A percentile compares a stretch with the other conserved stretches of the same genome.
Conservation (phyloP, 64 coral and sea anemone species). For the Porites australiensis region DNA sequence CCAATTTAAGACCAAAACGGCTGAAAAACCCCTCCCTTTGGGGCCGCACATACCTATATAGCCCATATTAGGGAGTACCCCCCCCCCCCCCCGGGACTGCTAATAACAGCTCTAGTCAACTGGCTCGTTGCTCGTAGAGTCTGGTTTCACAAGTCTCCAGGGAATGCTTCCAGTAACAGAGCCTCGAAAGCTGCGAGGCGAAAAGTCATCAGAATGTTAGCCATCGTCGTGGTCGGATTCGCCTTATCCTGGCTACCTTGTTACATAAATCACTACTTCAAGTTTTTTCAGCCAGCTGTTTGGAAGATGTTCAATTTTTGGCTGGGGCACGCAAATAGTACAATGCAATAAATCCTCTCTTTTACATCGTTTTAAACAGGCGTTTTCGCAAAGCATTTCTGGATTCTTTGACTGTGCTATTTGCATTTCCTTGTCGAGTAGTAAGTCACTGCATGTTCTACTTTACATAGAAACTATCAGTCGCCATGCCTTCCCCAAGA, state of each 20-base stretch:
- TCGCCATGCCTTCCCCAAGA: too few relatives aligned
- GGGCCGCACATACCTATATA: too few relatives aligned
- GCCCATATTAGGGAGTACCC: too few relatives aligned
- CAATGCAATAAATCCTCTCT: slow-evolving; percentile 14
- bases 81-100: too few relatives aligned
- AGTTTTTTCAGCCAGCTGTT: background rate
- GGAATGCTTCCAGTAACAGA: background rate
- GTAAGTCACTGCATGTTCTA: background rate
- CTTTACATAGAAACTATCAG: background rate
- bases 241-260: slow-evolving; percentile 68
- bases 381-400: slow-evolving; percentile 21
- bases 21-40: too few relatives aligned
- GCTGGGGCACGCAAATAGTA: slow-evolving; percentile 23
- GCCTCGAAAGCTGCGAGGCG: slow-evolving; percentile 22
- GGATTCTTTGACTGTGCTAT: background rate
- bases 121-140: slow-evolving; percentile 39
- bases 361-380: slow-evolving; percentile 2
- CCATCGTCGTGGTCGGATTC: slow-evolving; percentile 54
- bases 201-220: slow-evolving; percentile 70
- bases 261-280: slow-evolving; percentile 59
- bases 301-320: background rate
- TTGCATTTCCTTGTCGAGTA: background rate
- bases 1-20: too few relatives aligned
- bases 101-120: slow-evolving; percentile 32
- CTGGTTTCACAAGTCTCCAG: slow-evolving; percentile 59